A percentile compares a stretch with the other conserved stretches of the same genome.
phyloP scores from a whole-genome alignment of 2,113 vertebrate genomes.

The Stercorarius parasiticus region DNA sequence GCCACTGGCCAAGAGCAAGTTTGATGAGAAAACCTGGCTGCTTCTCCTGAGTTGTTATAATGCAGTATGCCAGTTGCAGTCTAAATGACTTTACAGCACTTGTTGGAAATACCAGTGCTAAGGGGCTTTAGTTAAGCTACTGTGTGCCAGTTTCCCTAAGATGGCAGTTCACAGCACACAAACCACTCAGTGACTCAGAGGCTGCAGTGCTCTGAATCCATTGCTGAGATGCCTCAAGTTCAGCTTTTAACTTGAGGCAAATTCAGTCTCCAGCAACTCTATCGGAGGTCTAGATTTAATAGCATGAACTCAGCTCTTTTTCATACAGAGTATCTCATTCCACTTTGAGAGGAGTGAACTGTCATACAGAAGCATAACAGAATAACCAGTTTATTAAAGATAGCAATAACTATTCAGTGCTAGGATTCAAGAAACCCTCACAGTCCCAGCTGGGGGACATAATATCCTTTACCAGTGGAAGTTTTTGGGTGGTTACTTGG shows the following conservation, averaged over 20 bases:
- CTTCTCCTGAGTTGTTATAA: not conserved
- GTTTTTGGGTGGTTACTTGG: not conserved
- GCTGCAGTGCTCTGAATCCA: not conserved
- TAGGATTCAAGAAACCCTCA: not conserved
- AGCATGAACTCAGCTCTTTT: not conserved
- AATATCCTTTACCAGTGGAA: not conserved
- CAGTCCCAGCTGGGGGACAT: not conserved
- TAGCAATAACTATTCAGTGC: not conserved
- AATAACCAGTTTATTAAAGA: not conserved
- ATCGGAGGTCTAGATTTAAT: not conserved
- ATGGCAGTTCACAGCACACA: not conserved
- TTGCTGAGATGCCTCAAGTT: not conserved
- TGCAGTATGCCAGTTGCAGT: not conserved
- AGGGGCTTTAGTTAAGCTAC: constrained; percentile 30
- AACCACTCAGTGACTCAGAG: not conserved
- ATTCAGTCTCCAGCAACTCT: not conserved
- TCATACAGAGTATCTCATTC: not conserved
- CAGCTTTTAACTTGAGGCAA: not conserved
- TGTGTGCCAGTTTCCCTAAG: not conserved
- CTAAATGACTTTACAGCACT: constrained; percentile 16
- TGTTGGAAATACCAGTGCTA: not conserved
- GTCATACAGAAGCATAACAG: not conserved
- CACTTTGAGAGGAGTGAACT: not conserved
- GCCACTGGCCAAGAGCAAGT: not conserved
- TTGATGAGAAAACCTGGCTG: constrained; percentile 43